Evolutionary conservation across 1,140 invertebrate genomes (phyloP), one percentile per base, ranked within the genome.

Genomic region (Camponotus pennsylvanicus): DNA sequence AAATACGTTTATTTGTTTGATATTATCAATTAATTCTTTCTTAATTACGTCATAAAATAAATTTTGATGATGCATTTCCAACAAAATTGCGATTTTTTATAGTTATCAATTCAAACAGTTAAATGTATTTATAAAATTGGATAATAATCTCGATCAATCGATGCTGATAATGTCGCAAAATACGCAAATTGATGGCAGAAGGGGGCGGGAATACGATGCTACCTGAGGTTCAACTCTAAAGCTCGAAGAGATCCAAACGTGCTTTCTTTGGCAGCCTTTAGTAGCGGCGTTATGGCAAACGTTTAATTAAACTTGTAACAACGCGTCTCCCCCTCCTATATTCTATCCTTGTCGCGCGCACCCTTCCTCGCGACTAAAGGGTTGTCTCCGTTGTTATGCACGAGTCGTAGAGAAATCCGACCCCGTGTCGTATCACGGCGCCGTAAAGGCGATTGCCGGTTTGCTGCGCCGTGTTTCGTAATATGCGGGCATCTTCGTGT

Each of bases 301-400:
- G 91, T 94, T 94, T 91, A 94, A 94, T 94, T 94, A 93, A 93
- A 93, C 88, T 92, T 93, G 92, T 91, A 91, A 90, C 85, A 80
- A 85, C 27, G 37, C 45, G 18, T n/a, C 37, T 8, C 21, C 15
- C n/a, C 15, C 2, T 3, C 21, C 21, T 37, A 4, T 18, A 18
- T 11, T 15, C 49, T 52, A 6, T 52, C 34, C 34, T 21, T 21
- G 9, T 37, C 34, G 27, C 49, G 27, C 63, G 52, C 63, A 42
- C 45, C 21, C 83, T 37, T 34, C 21, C 52, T 85, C 73, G 52
- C 52, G 80, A 63, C 77, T 91, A 67, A 90, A 88, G 89, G 88
- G 82, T 86, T 92, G 86, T 88, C 82, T 93, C 55, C 40, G 92
- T 95, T 94, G 93, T 94, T 94, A 94, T 94, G 92, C 93, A 88